A percentile compares a stretch with the other conserved stretches of the same genome.
These are phyloP conservation scores for Gisinianus flammeolus DNA, from an alignment of 2,888 invertebrate species.

Conservation along the genomic window DNA sequence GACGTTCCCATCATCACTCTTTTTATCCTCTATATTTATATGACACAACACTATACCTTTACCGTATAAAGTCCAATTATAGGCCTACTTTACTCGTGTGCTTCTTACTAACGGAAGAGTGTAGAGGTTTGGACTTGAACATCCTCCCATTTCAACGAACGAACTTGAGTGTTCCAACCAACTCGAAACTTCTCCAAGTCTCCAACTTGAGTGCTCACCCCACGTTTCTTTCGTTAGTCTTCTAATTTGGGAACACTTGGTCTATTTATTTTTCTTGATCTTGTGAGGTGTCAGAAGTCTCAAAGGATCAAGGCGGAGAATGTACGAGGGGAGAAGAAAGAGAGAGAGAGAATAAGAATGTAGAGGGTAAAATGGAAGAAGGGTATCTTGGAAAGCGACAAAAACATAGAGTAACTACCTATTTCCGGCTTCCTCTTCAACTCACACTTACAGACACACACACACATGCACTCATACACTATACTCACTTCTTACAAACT, in stretches of 20 bases:
- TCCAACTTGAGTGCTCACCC: not conserved
- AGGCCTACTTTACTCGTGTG: no score
- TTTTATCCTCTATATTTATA: no score
- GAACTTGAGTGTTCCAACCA: no score
- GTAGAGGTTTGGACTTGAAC: no score
- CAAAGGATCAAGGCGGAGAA: constrained; percentile 30
- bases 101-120: no score
- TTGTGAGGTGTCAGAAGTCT: constrained; percentile 24
- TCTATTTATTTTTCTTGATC: constrained; percentile 31
- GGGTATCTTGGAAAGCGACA: not conserved
- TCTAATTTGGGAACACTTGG: constrained; percentile 31
- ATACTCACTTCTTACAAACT: not conserved
- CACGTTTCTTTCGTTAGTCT: constrained; percentile 12
- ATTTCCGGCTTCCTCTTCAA: constrained; percentile 27
- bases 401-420: constrained; percentile 22
- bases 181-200: constrained; percentile 9
- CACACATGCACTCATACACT: not conserved
- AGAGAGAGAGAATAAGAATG: constrained; percentile 12
- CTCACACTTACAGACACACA: not conserved
- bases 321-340: not conserved
- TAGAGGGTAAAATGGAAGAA: no score
- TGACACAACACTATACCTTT: no score
- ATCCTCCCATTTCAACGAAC: no score
- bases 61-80: no score
- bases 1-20: no score